Conservation (phyloP, 2,113 vertebrate genomes). For the Sciurus niger region DNA sequence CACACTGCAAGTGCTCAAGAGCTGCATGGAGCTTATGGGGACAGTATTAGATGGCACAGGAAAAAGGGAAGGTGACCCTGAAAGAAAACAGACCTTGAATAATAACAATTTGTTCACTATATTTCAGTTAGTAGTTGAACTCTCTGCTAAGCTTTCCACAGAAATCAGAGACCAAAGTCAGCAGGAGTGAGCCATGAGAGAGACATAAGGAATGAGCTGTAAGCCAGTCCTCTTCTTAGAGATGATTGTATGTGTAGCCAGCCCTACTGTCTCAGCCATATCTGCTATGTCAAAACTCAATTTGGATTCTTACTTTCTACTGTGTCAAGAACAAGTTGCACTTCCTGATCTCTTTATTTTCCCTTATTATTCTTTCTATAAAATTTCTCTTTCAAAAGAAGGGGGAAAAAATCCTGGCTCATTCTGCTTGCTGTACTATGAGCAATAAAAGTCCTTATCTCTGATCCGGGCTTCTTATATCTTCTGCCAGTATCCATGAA, state of each 20-base stretch:
- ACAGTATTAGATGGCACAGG: neutral
- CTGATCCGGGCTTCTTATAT: neutral
- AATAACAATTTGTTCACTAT: neutral
- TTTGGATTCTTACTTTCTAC: slow-evolving; percentile 61
- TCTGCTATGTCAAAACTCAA: slow-evolving; percentile 64
- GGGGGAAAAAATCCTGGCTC: neutral
- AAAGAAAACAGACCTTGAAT: neutral
- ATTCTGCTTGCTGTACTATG: slow-evolving; percentile 12
- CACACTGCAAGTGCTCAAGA: neutral
- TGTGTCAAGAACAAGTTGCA: slow-evolving; percentile 57
- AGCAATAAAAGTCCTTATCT: slow-evolving; percentile 46
- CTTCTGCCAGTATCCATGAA: neutral
- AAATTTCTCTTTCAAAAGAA: slow-evolving; percentile 65
- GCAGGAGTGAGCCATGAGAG: neutral
- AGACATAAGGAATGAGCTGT: slow-evolving; percentile 11
- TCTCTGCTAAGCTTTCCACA: neutral
- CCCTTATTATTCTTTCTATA: slow-evolving; percentile 15
- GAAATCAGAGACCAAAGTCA: slow-evolving; percentile 24
- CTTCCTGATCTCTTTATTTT: slow-evolving; percentile 64
- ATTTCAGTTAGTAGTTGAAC: slow-evolving; percentile 32
- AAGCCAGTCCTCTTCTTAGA: slow-evolving; percentile 28
- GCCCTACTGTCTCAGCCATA: slow-evolving; percentile 4
- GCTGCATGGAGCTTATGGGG: neutral
- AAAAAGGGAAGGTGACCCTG: neutral
- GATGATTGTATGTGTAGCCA: neutral